phyloP scores from a whole-genome alignment of 2,888 invertebrate species.

The Fragum sueziense region DNA sequence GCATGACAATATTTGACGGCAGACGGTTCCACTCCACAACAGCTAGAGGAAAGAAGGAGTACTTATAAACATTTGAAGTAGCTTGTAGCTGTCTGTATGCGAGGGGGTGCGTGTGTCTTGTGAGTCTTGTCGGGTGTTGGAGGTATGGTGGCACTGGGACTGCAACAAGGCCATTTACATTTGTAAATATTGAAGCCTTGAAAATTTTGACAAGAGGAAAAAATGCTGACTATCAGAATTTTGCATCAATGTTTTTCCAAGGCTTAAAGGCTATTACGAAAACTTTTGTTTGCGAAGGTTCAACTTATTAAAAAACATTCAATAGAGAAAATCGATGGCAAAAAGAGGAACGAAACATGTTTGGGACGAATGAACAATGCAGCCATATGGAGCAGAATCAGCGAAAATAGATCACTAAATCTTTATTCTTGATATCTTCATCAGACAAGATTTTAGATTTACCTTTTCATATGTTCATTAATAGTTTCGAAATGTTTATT shows the following conservation, averaged over 20 bases:
- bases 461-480: slow-evolving; percentile 13
- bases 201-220: background rate
- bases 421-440: background rate
- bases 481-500: slow-evolving; percentile 5
- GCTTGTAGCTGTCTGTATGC: too few species aligned
- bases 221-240: background rate
- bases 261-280: background rate
- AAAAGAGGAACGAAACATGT: background rate
- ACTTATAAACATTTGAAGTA: too few species aligned
- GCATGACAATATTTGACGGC: too few species aligned
- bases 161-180: too few species aligned
- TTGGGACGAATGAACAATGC: background rate
- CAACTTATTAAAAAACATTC: too few species aligned
- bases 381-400: background rate
- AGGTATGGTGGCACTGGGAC: too few species aligned
- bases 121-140: too few species aligned
- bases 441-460: background rate
- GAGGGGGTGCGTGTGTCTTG: too few species aligned
- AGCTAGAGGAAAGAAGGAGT: too few species aligned
- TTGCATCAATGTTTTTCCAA: background rate
- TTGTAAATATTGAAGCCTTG: background rate
- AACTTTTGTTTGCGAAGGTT: background rate
- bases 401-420: background rate
- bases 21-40: too few species aligned
- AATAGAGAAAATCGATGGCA: too few species aligned